Evolutionary conservation across 2,888 invertebrate genomes (phyloP), one percentile per base, ranked within the genome.

Genomic region (Drosophila peninsularis): DNA sequence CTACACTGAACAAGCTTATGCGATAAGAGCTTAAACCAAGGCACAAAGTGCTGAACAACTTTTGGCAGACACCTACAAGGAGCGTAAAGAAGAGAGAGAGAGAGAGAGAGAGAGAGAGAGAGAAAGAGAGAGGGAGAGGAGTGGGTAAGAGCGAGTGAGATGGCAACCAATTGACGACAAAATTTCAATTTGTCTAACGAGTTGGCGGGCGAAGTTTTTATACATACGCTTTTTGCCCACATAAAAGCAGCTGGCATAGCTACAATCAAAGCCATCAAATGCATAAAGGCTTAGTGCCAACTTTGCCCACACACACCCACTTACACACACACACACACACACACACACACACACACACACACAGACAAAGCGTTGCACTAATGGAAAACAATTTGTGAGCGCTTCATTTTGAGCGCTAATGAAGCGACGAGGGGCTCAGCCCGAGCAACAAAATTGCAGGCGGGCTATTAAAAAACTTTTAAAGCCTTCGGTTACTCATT

Each of bases 111-210:
- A 21, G 10, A 27, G 2, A 21, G 11, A 21, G 5, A 34, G 10
- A 32, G 9, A 1, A 24, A 30, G 19, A 27, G 34, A 4, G 24
- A 3, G 39, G 27, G 14, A 32, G 0, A 3, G n/a, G n/a, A n/a
- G n/a, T n/a, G n/a, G n/a, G n/a, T n/a, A 4, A 32, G 17, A 32
- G 6, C n/a, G 41, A n/a, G 21, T 5, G 2, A 55, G 21, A 30
- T 5, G 30, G 30, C 45, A 64, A 64, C 76, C 83, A 83, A 83
- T 83, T 80, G 84, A 87, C 84, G 84, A 81, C 80, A 84, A 82
- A 78, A 84, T 87, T 84, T 84, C 83, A 84, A 84, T 84, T 84
- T 84, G 85, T 87, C 78, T 82, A 82, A 87, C 85, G 85, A 87
- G 83, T 57, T 79, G 71, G 57, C 55, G 78, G 78, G 65, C 30